These are phyloP conservation scores for Harpagus bidentatus DNA, from an alignment of 2,113 vertebrate species.

Conservation along the genomic window DNA sequence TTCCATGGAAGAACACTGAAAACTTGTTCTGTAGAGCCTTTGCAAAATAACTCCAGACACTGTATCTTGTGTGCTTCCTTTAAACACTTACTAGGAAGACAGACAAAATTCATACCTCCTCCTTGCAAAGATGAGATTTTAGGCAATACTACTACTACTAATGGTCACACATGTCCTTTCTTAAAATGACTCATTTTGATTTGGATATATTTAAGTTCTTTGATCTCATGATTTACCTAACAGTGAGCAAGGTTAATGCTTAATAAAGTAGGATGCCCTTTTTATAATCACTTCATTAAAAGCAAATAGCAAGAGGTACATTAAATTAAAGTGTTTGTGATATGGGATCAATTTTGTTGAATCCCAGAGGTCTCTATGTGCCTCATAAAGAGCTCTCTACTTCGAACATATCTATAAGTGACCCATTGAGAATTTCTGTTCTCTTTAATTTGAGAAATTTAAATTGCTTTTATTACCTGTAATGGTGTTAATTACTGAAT, in stretches of 20 bases:
- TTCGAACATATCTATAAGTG: constrained; percentile 36
- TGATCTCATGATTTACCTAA: constrained; percentile 30
- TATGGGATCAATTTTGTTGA: constrained; percentile 53
- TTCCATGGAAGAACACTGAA: not conserved
- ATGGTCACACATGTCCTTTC: not conserved
- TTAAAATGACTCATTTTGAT: not conserved
- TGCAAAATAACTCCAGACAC: not conserved
- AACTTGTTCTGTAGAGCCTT: not conserved
- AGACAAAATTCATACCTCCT: not conserved
- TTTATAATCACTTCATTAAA: constrained; percentile 65
- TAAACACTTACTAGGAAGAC: not conserved
- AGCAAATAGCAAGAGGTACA: constrained; percentile 44
- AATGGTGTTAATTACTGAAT: not conserved
- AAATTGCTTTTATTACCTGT: constrained; percentile 43
- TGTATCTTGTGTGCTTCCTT: not conserved
- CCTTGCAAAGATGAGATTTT: not conserved
- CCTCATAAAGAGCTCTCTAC: constrained; percentile 55
- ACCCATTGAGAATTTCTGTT: constrained; percentile 40
- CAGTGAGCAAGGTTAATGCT: constrained; percentile 62
- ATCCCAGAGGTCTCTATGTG: constrained; percentile 22
- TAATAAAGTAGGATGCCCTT: constrained; percentile 53
- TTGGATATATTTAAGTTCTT: not conserved
- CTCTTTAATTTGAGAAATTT: constrained; percentile 49
- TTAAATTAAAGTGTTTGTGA: constrained; percentile 60
- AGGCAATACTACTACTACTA: not conserved